phyloP scores from a whole-genome alignment of 1,140 invertebrate species.

The Penaeus japonicus region DNA sequence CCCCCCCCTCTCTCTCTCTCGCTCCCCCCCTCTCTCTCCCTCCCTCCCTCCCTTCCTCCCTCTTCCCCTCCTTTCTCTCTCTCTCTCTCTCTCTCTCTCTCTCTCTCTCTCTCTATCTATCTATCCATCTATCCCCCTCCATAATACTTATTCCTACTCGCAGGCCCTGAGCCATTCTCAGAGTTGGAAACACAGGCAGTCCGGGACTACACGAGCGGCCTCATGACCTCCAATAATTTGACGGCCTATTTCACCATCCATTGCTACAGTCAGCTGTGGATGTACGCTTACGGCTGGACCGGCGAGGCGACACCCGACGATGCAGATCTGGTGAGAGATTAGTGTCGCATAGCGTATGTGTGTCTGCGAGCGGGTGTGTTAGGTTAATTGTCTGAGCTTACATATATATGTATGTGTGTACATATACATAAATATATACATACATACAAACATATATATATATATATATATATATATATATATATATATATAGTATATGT shows the following conservation, averaged over 20 bases:
- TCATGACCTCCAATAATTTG: not conserved
- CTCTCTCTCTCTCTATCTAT: no score
- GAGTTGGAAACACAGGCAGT: conserved; percentile 19
- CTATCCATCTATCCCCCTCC: no score
- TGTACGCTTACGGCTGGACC: conserved; percentile 32
- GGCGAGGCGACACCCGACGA: not conserved
- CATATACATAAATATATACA: no score
- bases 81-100: no score
- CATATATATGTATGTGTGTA: no score
- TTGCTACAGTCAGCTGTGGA: conserved; percentile 23
- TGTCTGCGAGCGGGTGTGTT: not conserved
- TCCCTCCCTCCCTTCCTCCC: not conserved
- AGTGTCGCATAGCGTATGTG: no score
- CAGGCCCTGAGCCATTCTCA: conserved; percentile 7
- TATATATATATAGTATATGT: no score
- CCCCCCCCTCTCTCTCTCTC: no score
- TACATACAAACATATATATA: no score
- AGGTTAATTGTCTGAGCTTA: no score
- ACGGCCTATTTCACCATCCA: conserved; percentile 24
- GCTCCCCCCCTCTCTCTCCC: not conserved
- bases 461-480: no score
- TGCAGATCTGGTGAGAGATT: not conserved
- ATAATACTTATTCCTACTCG: no score
- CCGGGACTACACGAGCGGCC: not conserved
- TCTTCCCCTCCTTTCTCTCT: not conserved